Evolutionary conservation across 2,113 vertebrate species (phyloP), one percentile per base, ranked within the genome.

Genomic region (Danio rerio): DNA sequence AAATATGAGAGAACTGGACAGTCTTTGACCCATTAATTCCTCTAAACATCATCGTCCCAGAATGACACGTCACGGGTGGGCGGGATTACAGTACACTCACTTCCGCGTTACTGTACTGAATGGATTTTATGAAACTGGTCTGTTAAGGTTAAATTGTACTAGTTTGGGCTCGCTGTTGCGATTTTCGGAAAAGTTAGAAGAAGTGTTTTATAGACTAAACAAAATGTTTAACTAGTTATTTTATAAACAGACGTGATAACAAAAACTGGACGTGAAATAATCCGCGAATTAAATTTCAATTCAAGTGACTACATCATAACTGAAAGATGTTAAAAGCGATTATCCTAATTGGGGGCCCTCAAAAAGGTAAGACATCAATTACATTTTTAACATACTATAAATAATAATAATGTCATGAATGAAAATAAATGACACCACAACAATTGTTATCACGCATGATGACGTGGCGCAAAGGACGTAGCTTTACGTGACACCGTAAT

Each of bases 341-440:
- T 6, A 95, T 99, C 90, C 92, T 99, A 85, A 99, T 99, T 58
- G 98, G 98, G 59, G 98, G 98, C 0, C 96, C 96, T 5, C 98
- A 99, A 81, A 99, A 99, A 94, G 98, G 97, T 98, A 90, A 95
- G 94, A 21, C 5, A 18, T 0, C 0, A 2, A 1, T 0, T 53
- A 42, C 31, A 9, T 4, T 56, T 16, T 16, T 52, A 21, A 9
- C 21, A 9, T 16, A 20, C 47, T 5, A 18, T 6, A 49, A 5
- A 59, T 15, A 20, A 9, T 20, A 20, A 40, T 5, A 18, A 8
- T 56, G 7, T 68, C 11, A 20, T 71, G 47, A n/a, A 7, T 71
- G 13, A 80, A 68, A 47, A 18, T 68, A 4, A 15, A 43, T 61
- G 4, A 68, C 21, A 52, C 12, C 20, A 6, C 45, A 40, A 10